A percentile compares a stretch with the other conserved stretches of the same genome.
Conservation (phyloP, 2,888 invertebrate genomes). For the Orthonychiurus folsomi region DNA sequence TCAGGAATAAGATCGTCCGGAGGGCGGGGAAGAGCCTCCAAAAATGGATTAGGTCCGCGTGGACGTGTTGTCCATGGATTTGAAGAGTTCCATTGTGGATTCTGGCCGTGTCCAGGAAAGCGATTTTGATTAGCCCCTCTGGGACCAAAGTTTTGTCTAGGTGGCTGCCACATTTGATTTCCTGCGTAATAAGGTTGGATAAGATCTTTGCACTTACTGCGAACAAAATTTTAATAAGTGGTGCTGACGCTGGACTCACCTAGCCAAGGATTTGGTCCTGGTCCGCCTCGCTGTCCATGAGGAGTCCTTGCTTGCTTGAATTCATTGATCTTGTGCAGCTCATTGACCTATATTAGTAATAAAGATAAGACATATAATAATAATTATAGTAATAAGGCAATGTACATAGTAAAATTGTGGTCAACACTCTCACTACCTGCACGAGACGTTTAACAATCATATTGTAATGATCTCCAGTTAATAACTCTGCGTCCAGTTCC, state of each 20-base stretch:
- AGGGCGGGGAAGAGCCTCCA: constrained; percentile 22
- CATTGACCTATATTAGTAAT: constrained; percentile 57
- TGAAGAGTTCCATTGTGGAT: not conserved
- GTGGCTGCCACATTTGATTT: not conserved
- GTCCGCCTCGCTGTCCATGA: constrained; percentile 17
- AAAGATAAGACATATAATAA: not conserved
- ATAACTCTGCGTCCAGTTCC: constrained; percentile 26
- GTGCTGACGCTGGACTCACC: constrained; percentile 8
- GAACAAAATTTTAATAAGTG: not conserved
- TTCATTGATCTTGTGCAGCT: constrained; percentile 57
- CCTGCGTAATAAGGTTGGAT: not conserved
- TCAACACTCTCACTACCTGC: constrained; percentile 21
- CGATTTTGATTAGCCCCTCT: constrained; percentile 3
- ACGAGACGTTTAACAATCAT: constrained; percentile 30
- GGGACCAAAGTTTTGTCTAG: constrained; percentile 14
- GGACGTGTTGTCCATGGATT: constrained; percentile 18
- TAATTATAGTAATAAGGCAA: too few relatives aligned
- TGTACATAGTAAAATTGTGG: too few relatives aligned
- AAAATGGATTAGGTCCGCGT: constrained; percentile 36
- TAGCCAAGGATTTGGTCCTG: constrained; percentile 36
- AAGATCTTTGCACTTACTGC: not conserved
- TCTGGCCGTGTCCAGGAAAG: constrained; percentile 13
- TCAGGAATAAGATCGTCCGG: constrained; percentile 30
- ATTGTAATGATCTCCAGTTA: constrained; percentile 29
- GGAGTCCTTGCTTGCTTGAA: constrained; percentile 33